Percentiles rank a stretch among this genome's conserved stretches.
phyloP scores from a whole-genome alignment of 2,113 vertebrate genomes.

The Pseudopodoces humilis region DNA sequence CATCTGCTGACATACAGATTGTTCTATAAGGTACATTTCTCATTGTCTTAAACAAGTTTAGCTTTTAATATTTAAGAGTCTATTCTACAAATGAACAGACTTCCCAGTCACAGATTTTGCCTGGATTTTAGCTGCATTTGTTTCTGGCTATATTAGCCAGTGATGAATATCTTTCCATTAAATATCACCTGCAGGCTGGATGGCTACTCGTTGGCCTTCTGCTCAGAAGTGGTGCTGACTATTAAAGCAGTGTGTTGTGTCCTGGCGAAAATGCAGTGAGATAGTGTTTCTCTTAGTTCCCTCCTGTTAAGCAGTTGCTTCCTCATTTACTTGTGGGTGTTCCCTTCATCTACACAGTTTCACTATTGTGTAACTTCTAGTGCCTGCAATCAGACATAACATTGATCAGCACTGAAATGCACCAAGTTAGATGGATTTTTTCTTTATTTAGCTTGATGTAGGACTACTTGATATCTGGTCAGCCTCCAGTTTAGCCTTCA shows the following conservation, averaged over 20 bases:
- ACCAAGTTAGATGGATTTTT: background rate
- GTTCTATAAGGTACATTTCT: background rate
- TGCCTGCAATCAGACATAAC: background rate
- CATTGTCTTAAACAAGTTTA: background rate
- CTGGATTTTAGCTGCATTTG: background rate
- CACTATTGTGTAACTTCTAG: background rate
- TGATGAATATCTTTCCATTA: background rate
- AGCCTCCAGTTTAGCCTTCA: background rate
- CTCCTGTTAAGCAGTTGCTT: background rate
- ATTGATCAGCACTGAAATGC: background rate
- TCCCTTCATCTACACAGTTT: background rate
- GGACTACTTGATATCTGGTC: background rate
- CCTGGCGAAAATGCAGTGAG: background rate
- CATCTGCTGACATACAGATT: background rate
- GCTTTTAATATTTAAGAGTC: background rate
- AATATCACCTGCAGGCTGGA: background rate
- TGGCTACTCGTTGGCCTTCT: background rate
- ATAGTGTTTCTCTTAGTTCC: background rate
- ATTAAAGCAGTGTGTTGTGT: background rate
- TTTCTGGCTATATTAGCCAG: background rate
- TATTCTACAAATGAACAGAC: background rate
- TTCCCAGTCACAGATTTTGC: background rate
- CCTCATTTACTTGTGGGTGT: background rate
- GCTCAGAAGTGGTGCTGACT: background rate
- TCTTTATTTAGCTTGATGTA: background rate